phyloP scores from a whole-genome alignment of 2,113 vertebrate species.

The Otolemur garnettii region DNA sequence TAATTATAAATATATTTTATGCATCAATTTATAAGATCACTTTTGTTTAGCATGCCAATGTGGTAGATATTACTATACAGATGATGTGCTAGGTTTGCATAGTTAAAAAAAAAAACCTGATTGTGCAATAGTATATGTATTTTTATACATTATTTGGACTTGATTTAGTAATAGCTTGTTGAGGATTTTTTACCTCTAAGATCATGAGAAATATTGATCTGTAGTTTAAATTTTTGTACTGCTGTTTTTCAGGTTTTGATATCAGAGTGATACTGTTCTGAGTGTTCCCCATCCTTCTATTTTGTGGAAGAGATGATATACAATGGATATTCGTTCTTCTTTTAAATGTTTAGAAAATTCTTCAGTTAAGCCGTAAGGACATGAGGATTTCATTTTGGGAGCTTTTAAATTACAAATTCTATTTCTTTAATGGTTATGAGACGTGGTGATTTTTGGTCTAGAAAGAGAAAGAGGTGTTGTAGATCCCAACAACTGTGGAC shows the following conservation, averaged over 20 bases:
- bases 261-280: constrained; percentile 8
- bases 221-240: not conserved
- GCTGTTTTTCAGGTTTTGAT: not conserved
- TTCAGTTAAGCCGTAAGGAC: not conserved
- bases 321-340: not conserved
- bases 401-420: not conserved
- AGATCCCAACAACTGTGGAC: not conserved
- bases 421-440: not conserved
- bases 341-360: constrained; percentile 1
- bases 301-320: not conserved
- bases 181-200: not conserved
- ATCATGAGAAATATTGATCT: not conserved
- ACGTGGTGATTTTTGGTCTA: constrained; percentile 5
- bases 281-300: not conserved
- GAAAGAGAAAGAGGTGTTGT: not conserved
- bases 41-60: not conserved
- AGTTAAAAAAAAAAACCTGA: constrained; percentile 12
- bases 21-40: not conserved
- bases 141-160: constrained; percentile 1
- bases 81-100: not conserved
- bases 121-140: not conserved
- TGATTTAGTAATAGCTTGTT: not conserved
- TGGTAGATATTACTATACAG: not conserved
- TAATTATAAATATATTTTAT: constrained; percentile 4
- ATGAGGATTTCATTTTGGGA: not conserved